Evolutionary conservation across 1,140 invertebrate genomes (phyloP), one percentile per base, ranked within the genome.

Genomic region (Pachyrhynchus sulphureomaculatus): DNA sequence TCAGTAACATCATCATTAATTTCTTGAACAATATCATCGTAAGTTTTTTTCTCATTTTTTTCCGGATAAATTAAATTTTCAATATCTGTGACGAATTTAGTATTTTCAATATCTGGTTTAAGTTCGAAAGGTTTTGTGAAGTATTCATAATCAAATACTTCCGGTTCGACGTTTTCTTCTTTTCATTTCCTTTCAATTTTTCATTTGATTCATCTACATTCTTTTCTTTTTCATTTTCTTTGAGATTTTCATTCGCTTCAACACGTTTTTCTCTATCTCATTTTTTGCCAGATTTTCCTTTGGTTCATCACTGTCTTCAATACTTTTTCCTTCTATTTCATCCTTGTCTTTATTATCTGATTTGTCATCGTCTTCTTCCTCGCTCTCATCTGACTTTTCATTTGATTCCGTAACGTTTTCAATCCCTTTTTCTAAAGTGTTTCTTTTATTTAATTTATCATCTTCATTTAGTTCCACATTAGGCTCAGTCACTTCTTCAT

Each of bases 21-120:
- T 41, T 41, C 18, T 41, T 41, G n/a, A 41, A 17, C 18, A 8
- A 24, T 20, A 12, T 45, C 42, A 1, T 41, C 17, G n/a, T 13
- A 41, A 13, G 12, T 1, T 45, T 41, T 6, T 20, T 13, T 15
- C 4, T 41, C n/a, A 41, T 42, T 20, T 9, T 21, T 20, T 42
- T 41, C 36, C 4, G 53, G 53, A 34, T 56, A 56, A 20, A 56
- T 33, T 29, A 56, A 9, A 18, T 48, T 58, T 48, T 58, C 55
- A 24, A 58, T 17, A 9, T 58, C 45, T 39, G 48, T 48, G 36
- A 58, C 44, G 29, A n/a, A n/a, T n/a, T n/a, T n/a, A n/a, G n/a
- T n/a, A 18, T 48, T 58, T 48, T 58, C 55, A 24, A 58, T 17
- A 9, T 58, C 45, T 39, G 48, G 36, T 24, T 48, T 34, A 41